A percentile compares a stretch with the other conserved stretches of the same genome.
Evolutionary conservation across 2,113 vertebrate species (phyloP).

Genomic region (Lamprotornis superbus): DNA sequence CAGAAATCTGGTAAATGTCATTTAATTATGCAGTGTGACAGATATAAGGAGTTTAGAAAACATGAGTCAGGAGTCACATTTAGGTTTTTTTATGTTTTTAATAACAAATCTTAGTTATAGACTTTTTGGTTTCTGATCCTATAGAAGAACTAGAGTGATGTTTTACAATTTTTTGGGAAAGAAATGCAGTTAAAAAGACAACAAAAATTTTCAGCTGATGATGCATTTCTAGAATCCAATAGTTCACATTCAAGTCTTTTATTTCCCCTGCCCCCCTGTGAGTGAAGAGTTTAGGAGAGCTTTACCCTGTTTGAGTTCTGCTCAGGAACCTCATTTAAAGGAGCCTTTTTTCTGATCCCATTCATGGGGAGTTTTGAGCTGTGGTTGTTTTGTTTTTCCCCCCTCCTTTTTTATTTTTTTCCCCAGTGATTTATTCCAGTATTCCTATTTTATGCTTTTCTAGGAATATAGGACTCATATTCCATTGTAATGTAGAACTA

Average conservation of each 20-base stretch:
- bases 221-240: neutral
- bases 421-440: neutral
- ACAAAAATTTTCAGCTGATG: neutral
- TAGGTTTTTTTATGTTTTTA: neutral
- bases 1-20: neutral
- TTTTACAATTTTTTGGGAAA: neutral
- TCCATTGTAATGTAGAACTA: neutral
- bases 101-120: neutral
- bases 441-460: neutral
- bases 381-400: too few relatives aligned
- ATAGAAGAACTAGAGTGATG: neutral
- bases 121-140: neutral
- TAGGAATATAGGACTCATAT: neutral
- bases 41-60: neutral
- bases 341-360: neutral
- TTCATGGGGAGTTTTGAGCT: neutral
- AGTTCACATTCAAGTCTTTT: neutral
- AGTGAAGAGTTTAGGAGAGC: neutral
- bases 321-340: neutral
- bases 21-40: neutral
- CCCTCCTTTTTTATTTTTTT: accelerated
- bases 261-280: neutral
- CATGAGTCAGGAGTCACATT: neutral
- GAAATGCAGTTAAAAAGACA: neutral
- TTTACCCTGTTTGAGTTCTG: neutral